Evolutionary conservation across 1,140 invertebrate species (phyloP), one percentile per base, ranked within the genome.

Genomic region (Lordiphosa clarofinis): DNA sequence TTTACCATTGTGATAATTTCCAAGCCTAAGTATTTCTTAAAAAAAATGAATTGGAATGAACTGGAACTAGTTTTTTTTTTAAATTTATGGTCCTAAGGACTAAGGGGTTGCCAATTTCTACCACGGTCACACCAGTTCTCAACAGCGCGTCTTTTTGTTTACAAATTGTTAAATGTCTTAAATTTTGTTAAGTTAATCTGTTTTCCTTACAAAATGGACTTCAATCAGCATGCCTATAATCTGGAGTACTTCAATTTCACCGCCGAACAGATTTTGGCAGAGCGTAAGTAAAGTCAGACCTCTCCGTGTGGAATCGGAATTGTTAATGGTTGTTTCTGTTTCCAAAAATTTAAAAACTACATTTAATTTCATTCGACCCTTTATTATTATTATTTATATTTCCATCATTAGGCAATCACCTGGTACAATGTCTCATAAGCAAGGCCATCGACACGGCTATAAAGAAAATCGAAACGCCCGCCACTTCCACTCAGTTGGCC

Each of bases 191-290:
- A n/a, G 38, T 9, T 12, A 37, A 11, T 1, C 8, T 10, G 8
- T 33, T 5, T 8, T 37, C 3, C 5, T 8, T n/a, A 36, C 36
- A 39, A 19, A 24, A 78, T 73, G 73, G 59, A 78, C 7, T 72
- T 73, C 0, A 15, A 48, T 13, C 57, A 66, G 0, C 64, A 13
- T 10, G 56, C 71, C 6, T 82, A 82, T 19, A 69, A 72, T 15
- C 36, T 86, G 21, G 63, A 86, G 35, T 66, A 66, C 28, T 88
- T 88, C 13, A 70, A 70, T 35, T 88, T 86, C 24, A 74, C 76
- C 1, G 50, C 73, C 0, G 58, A 79, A 10, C 73, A 87, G 31
- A 56, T 78, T 12, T 53, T 62, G 6, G 40, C 54, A 1, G 86
- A 88, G 36, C 56, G 86, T 87, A 70, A 61, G 84, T 15, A 15